Evolutionary conservation across 1,140 invertebrate species (phyloP).

Genomic region (Oreohelix idahoensis): DNA sequence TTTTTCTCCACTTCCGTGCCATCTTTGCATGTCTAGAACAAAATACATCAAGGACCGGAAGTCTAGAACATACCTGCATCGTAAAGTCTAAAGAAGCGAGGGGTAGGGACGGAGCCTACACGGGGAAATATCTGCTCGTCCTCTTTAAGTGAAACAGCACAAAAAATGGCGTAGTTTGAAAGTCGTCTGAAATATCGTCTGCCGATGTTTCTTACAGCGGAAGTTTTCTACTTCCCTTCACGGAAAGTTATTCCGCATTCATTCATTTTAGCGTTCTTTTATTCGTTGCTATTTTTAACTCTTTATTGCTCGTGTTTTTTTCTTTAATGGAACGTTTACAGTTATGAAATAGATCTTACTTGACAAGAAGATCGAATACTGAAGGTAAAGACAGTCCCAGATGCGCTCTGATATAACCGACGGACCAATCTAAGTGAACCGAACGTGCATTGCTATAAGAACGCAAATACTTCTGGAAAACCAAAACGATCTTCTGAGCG

Average conservation of each 20-base stretch:
- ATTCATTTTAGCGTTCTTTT: neutral
- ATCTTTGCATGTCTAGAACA: neutral
- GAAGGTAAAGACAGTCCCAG: too few species aligned
- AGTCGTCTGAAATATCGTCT: neutral
- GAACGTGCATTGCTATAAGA: too few species aligned
- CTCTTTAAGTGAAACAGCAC: neutral
- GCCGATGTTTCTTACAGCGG: neutral
- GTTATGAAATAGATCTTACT: too few species aligned
- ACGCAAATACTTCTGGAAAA: too few species aligned
- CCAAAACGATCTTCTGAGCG: too few species aligned
- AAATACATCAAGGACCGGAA: constrained; percentile 17
- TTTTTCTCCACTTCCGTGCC: neutral
- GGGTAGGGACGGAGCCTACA: neutral
- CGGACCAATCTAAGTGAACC: too few species aligned
- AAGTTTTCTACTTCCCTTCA: neutral
- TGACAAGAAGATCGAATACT: too few species aligned
- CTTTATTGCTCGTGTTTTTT: too few species aligned
- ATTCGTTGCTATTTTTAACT: neutral
- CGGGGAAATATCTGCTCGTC: neutral
- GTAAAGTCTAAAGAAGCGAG: neutral
- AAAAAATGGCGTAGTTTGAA: neutral
- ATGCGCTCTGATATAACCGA: too few species aligned
- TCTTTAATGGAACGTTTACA: too few species aligned
- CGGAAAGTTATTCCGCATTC: neutral
- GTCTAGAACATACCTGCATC: constrained; percentile 17